A percentile compares a stretch with the other conserved stretches of the same genome.
Evolutionary conservation across 2,888 invertebrate species (phyloP).

Genomic region (Drosophila percnosoma): DNA sequence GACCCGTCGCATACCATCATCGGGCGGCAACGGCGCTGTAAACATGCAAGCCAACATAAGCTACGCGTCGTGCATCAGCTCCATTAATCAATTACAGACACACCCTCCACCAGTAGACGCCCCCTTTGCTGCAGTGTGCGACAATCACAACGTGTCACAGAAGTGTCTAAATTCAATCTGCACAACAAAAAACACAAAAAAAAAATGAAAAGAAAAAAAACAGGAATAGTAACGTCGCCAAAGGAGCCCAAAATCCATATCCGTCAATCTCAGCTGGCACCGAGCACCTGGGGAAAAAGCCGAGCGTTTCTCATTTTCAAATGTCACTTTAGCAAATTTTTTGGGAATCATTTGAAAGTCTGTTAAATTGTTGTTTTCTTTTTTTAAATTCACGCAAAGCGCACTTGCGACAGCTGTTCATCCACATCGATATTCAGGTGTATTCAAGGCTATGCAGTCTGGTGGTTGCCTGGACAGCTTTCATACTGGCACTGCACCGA

Average conservation of each 20-base stretch:
- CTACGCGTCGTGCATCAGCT: slow-evolving; percentile 65
- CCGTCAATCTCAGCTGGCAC: slow-evolving; percentile 49
- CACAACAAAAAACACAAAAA: slow-evolving; percentile 1
- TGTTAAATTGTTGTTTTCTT: slow-evolving; percentile 32
- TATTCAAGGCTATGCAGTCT: slow-evolving; percentile 26
- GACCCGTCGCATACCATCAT: slow-evolving; percentile 13
- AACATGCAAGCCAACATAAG: slow-evolving; percentile 68
- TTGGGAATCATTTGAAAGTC: slow-evolving; percentile 13
- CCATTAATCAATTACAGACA: slow-evolving; percentile 83
- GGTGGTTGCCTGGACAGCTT: slow-evolving; percentile 3
- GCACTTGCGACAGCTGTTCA: neutral
- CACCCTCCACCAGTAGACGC: slow-evolving; percentile 24
- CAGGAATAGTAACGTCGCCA: slow-evolving; percentile 12
- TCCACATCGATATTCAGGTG: neutral
- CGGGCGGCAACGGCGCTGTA: slow-evolving; percentile 26
- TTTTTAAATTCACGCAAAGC: slow-evolving; percentile 28
- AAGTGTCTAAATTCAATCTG: slow-evolving; percentile 62
- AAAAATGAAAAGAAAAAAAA: neutral
- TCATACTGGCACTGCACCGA: neutral
- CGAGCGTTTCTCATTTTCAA: slow-evolving; percentile 25
- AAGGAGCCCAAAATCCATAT: slow-evolving; percentile 16
- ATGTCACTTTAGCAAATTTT: slow-evolving; percentile 32
- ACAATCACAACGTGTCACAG: slow-evolving; percentile 61
- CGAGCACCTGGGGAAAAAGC: slow-evolving; percentile 34
- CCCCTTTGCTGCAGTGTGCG: slow-evolving; percentile 25